Percentiles rank a stretch among this genome's conserved stretches.
Conservation (phyloP, 2,113 vertebrate species). For the Python bivittatus region DNA sequence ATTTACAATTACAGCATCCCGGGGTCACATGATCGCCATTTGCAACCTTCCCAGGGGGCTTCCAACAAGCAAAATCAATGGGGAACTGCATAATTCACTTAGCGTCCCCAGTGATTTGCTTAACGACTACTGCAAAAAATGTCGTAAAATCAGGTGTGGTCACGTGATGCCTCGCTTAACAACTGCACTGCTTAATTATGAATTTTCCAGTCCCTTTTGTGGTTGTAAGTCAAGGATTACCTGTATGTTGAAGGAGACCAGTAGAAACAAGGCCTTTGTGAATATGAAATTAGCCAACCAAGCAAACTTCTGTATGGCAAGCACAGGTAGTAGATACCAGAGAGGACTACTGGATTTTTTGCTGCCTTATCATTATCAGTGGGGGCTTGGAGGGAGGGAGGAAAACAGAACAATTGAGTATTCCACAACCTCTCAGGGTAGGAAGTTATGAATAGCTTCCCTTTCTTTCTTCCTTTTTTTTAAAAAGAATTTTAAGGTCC, state of each 20-base stretch:
- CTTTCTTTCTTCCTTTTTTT: slow-evolving; percentile 14
- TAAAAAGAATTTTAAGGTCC: slow-evolving; percentile 13
- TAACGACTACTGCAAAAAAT: too few relatives aligned
- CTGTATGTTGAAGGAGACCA: not conserved
- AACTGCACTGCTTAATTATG: too few relatives aligned
- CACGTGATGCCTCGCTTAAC: too few relatives aligned
- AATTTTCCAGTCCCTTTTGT: too few relatives aligned
- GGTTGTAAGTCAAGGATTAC: too few relatives aligned
- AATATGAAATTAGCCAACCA: slow-evolving; percentile 57
- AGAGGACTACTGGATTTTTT: not conserved
- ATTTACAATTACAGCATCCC: too few relatives aligned
- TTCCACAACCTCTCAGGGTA: not conserved
- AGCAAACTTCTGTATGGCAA: slow-evolving; percentile 48
- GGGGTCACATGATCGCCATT: too few relatives aligned
- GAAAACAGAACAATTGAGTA: not conserved
- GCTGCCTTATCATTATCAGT: not conserved
- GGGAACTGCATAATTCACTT: too few relatives aligned
- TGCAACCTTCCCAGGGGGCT: too few relatives aligned
- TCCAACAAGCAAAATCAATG: too few relatives aligned
- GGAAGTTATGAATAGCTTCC: slow-evolving; percentile 15
- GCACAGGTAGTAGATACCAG: slow-evolving; percentile 50
- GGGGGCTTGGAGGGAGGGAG: not conserved
- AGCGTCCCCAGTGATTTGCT: too few relatives aligned
- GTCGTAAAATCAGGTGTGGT: too few relatives aligned
- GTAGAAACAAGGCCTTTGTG: slow-evolving; percentile 41